Evolutionary conservation across 2,113 vertebrate species (phyloP).

Genomic region (Pollachius pollachius): DNA sequence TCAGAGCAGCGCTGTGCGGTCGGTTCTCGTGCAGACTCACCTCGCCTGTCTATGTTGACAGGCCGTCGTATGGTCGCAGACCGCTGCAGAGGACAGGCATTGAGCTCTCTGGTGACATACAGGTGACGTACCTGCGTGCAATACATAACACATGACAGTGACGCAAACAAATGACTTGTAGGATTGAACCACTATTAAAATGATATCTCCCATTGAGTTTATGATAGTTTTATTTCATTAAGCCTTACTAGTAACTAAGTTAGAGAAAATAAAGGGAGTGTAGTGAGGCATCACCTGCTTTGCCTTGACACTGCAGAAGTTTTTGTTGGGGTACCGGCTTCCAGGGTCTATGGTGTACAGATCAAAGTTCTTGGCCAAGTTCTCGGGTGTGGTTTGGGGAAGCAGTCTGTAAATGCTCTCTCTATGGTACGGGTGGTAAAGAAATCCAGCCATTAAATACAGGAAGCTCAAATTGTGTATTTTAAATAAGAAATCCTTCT

Average conservation of each 20-base stretch:
- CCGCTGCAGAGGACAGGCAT: constrained; percentile 79
- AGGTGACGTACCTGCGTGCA: constrained; percentile 84
- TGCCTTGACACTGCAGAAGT: constrained; percentile 83
- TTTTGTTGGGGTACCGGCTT: constrained; percentile 93
- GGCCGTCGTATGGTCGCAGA: constrained; percentile 83
- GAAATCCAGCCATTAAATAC: background rate
- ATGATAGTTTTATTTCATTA: too few species aligned
- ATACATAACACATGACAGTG: background rate
- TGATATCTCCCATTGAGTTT: too few species aligned
- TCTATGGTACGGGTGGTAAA: constrained; percentile 56
- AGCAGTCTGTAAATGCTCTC: constrained; percentile 94
- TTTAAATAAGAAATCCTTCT: background rate
- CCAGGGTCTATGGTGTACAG: constrained; percentile 93
- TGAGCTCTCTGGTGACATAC: constrained; percentile 84
- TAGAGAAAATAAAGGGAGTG: too few species aligned
- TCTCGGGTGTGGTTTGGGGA: constrained; percentile 94
- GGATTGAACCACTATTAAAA: background rate
- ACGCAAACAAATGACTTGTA: background rate
- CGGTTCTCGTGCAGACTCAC: constrained; percentile 54
- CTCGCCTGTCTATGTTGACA: constrained; percentile 81
- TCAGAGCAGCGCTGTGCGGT: background rate
- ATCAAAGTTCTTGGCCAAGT: constrained; percentile 96
- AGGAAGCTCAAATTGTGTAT: background rate
- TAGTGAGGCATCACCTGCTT: constrained; percentile 79
- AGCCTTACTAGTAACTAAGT: too few species aligned